Percentiles rank a stretch among this genome's conserved stretches.
These are phyloP conservation scores for Threskiornis aethiopicus DNA, from an alignment of 2,797 vertebrate species.

Conservation along the genomic window DNA sequence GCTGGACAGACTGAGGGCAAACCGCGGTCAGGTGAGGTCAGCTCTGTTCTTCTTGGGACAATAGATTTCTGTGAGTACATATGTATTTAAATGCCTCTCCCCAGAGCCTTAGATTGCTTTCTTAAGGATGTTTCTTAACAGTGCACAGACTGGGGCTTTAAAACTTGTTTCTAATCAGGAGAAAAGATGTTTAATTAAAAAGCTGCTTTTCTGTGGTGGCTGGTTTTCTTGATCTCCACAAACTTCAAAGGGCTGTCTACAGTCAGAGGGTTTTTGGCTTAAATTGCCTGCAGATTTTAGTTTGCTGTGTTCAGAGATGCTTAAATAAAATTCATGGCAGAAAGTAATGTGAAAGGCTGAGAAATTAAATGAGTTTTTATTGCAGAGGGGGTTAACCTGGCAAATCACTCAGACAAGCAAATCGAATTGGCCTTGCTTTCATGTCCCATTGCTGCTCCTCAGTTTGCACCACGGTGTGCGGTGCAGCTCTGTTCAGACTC, in stretches of 20 bases:
- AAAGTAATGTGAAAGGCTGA: conserved; percentile 1
- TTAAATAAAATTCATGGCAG: conserved; percentile 7
- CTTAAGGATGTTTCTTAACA: not conserved
- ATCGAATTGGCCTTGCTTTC: not conserved
- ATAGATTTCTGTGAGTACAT: accelerated
- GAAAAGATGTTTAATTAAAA: conserved; percentile 56
- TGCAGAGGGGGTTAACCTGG: not conserved
- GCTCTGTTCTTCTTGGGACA: not conserved
- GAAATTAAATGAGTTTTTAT: conserved; percentile 16
- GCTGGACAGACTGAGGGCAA: not conserved
- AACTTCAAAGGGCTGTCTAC: conserved; percentile 51
- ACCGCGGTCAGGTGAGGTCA: not conserved
- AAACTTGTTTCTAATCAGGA: not conserved
- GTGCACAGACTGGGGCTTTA: not conserved
- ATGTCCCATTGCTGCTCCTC: not conserved
- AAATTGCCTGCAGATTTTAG: conserved; percentile 36
- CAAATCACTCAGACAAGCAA: not conserved
- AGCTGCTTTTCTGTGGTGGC: conserved; percentile 23
- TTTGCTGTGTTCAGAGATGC: not conserved
- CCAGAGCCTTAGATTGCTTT: not conserved
- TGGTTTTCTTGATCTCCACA: conserved; percentile 12
- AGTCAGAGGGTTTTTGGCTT: conserved; percentile 13
- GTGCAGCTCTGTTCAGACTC: not conserved
- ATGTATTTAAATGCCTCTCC: not conserved
- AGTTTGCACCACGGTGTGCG: accelerated